Evolutionary conservation across 2,888 invertebrate species (phyloP).

Genomic region (Cremastinae sp.): DNA sequence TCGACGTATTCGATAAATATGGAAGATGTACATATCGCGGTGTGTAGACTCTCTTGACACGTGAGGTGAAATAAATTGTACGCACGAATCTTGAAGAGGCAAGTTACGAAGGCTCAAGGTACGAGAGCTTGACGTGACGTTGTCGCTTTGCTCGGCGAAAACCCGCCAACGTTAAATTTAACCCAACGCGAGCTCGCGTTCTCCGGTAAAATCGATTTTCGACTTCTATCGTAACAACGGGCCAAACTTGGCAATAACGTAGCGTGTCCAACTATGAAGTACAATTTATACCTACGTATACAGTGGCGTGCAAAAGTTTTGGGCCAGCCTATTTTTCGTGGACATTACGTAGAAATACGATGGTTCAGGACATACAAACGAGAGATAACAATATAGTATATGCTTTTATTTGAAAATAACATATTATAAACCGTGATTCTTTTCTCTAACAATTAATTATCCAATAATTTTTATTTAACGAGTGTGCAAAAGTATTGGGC

Average conservation of each 20-base stretch:
- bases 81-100: slow-evolving; percentile 12
- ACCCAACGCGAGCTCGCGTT: slow-evolving; percentile 19
- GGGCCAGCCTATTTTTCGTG: no score
- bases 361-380: no score
- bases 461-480: no score
- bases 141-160: slow-evolving; percentile 11
- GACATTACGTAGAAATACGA: no score
- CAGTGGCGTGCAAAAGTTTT: no score
- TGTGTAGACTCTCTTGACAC: not conserved
- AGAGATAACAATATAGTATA: no score
- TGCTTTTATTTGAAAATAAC: no score
- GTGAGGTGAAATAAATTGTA: slow-evolving; percentile 27
- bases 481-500: no score
- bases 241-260: slow-evolving; percentile 3
- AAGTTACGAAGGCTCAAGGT: slow-evolving; percentile 6
- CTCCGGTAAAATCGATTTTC: slow-evolving; percentile 29
- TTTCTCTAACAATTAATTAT: no score
- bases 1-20: no score
- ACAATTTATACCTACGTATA: slow-evolving; percentile 24
- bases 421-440: no score
- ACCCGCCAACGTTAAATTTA: slow-evolving; percentile 20
- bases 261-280: slow-evolving; percentile 38
- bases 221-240: slow-evolving; percentile 5
- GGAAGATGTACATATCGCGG: not conserved
- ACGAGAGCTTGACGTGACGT: slow-evolving; percentile 30